Percentiles rank a stretch among this genome's conserved stretches.
phyloP scores from a whole-genome alignment of 2,113 vertebrate species.

The Notiomystis cincta region DNA sequence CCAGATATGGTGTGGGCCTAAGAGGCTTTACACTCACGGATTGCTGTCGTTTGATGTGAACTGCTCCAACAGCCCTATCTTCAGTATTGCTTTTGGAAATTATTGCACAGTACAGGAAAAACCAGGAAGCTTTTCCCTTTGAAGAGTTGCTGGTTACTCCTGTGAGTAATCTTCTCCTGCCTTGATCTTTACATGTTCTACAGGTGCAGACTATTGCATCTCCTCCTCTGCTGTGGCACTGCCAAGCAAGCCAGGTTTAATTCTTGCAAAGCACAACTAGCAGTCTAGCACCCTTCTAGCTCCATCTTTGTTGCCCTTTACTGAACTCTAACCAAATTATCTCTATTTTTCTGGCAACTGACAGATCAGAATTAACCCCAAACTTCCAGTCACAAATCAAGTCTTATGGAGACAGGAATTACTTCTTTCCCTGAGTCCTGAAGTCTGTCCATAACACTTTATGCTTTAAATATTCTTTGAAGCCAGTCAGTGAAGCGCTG shows the following conservation, averaged over 20 bases:
- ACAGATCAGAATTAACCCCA: neutral
- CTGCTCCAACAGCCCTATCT: neutral
- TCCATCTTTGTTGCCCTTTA: neutral
- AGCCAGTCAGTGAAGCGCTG: neutral
- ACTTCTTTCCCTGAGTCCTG: neutral
- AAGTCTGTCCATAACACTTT: neutral
- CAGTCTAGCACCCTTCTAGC: neutral
- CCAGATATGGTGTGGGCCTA: neutral
- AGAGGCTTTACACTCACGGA: neutral
- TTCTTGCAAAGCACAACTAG: neutral
- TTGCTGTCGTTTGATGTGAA: neutral
- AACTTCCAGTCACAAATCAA: neutral
- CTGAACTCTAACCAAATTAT: neutral
- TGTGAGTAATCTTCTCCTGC: neutral
- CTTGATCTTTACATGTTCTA: neutral
- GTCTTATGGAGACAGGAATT: neutral
- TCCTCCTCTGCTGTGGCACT: neutral
- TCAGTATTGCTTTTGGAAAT: neutral
- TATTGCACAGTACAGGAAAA: neutral
- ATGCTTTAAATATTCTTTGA: conserved; percentile 28
- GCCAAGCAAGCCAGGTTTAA: neutral
- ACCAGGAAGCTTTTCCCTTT: neutral
- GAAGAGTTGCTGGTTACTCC: neutral
- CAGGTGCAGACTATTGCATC: neutral
- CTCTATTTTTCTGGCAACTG: neutral